Base-by-base conservation (phyloP, 2,888 invertebrate species). In the Camponotus fellah region DNA sequence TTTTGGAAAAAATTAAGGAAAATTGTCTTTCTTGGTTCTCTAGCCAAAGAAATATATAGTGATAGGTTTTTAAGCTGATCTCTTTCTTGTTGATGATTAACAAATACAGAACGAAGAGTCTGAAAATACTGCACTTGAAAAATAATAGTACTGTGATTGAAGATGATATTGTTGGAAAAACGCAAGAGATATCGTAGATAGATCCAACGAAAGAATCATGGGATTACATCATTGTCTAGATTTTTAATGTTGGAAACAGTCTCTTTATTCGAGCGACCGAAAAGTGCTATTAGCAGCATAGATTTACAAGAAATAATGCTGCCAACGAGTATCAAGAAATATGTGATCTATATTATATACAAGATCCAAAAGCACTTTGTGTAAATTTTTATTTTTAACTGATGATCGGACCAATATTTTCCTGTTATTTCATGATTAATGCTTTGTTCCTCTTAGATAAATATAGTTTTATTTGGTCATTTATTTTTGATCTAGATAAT, bases 241-340 rank as follows among this genome's bases (percentile, higher is more conserved):
- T 76, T 75, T 68, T 84, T 58, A 21, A 71, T 72, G 40, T 82
- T 43, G 56, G 21, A 82, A 64, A 75, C 77, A 76, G 49, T 60
- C 81, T 62, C 76, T 74, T 87, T 80, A 76, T 80, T 84, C 72
- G 77, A 72, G 32, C 80, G 84, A 80, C 80, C 84, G 84, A 86
- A 86, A 89, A 91, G 86, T 89, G 89, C 89, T 91, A 89, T 89
- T 89, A 89, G 88, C 89, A 82, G 87, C 85, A 85, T 84, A 84
- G 64, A 85, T 83, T 72, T 85, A 60, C 3, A 60, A 84, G 53
- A 81, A 85, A 66, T 75, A 82, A 72, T 85, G 87, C 86, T 87
- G 89, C 87, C 85, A 34, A 72, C 21, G 72, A 84, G 69, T 58
- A 85, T 71, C 79, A 76, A 81, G 43, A 86, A 37, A 74, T 37